Base-by-base conservation (phyloP, 2,888 invertebrate species). In the Ceraclea dissimilis region DNA sequence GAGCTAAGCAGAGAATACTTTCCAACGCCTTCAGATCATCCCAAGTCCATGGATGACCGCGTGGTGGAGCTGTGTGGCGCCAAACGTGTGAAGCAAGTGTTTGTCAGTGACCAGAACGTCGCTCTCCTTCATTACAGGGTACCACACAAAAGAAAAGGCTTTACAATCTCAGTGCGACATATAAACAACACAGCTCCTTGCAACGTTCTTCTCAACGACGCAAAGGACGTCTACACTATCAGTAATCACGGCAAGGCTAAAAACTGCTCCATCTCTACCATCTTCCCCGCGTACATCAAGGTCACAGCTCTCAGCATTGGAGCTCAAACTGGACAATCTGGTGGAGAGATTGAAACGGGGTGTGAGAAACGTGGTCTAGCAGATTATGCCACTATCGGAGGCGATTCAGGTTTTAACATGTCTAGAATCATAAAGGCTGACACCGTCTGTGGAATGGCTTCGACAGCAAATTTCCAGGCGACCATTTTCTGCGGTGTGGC, bases 1-100 rank as follows among this genome's bases (percentile, higher is more conserved):
- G 94, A 94, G 72, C 71, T 94, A 62, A 91, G 90, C 66, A 88
- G 90, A 0, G 86, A 93, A 71, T 84, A 88, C 64, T 95, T 94
- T 75, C 95, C 94, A 0, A 84, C 85, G 33, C 71, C 78, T 1
- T 71, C 74, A 51, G 93, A 93, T 71, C 86, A 88, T 69, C 79
- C 82, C 17, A 82, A 85, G 66, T 78, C 83, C 4, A 75, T 88
- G 58, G 80, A 85, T 46, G 74, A 82, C 26, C 79, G 93, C 56
- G 84, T 88, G 62, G 79, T 79, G n/a, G 90, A 91, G 68, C 85
- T 88, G 64, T 93, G 93, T 67, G 90, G 88, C 20, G 68, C 71
- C 49, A 72, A 76, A 44, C 76, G 81, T 64, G 79, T 81, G 0
- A 79, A 82, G 61, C 76, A 80, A 51, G 79, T 82, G 59, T 85